Base-by-base conservation (phyloP, 1,140 invertebrate species). In the Sycobia sp. region DNA sequence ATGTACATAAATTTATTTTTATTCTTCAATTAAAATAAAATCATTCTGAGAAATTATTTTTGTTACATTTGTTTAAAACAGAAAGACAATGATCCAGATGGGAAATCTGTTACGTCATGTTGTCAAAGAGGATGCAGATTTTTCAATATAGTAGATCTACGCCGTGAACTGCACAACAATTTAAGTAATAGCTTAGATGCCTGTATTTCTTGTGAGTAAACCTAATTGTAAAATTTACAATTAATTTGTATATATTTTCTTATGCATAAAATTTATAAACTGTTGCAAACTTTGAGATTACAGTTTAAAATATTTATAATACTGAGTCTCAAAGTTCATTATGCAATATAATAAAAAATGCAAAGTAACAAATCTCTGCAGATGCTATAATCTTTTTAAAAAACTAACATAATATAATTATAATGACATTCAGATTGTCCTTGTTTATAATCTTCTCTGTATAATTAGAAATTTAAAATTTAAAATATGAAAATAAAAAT, bases 81-180 rank as follows among this genome's bases (percentile, higher is more conserved):
- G 77, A 71, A 60, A 27, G 27, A 62, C 11, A 8, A 34, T 1
- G 47, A 56, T 46, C 36, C 65, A 20, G 54, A 73, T 51, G 20
- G 36, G n/a, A 70, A 76, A 27, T 74, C 78, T 32, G 60, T 72
- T 4, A 73, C 74, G 41, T 76, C 76, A 1, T 80, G 77, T 55
- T 82, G 81, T 62, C 73, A 76, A 32, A 67, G 78, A 61, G 81
- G 81, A 7, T 82, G 80, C 57, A 69, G 79, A 51, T 82, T 82
- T 65, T 82, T 76, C 54, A 81, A 76, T 68, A 70, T 82, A 10
- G 72, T 81, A 1, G 72, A 82, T 53, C 57, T 76, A 34, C 63
- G 49, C 49, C 69, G 62, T 25, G 69, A 63, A 50, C 57, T 74
- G 0, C 67, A 73, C 27, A 71, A 68, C 25, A 68, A 64, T 43